Evolutionary conservation across 1,140 invertebrate genomes (phyloP).

Genomic region (Caenorhabditis latens): DNA sequence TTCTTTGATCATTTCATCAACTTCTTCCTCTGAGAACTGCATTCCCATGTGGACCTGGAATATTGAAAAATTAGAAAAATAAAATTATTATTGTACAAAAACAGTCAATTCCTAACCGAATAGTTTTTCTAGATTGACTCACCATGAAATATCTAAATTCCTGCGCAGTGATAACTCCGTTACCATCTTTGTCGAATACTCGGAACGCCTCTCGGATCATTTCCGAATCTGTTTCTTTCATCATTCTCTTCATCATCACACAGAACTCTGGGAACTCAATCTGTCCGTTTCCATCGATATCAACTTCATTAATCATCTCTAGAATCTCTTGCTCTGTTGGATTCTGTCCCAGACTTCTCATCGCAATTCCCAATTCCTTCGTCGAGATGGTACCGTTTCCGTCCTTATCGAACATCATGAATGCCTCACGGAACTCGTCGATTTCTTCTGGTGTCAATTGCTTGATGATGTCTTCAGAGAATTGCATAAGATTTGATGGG

Average conservation of each 20-base stretch:
- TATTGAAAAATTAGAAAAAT: slow-evolving; percentile 87
- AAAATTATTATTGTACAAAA: not conserved
- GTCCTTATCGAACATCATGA: slow-evolving; percentile 97
- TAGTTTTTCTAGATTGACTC: slow-evolving; percentile 18
- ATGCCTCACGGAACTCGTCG: slow-evolving; percentile 95
- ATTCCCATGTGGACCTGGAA: slow-evolving; percentile 99
- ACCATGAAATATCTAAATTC: slow-evolving; percentile 77
- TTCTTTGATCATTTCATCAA: slow-evolving; percentile 97
- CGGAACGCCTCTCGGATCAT: slow-evolving; percentile 78
- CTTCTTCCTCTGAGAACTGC: slow-evolving; percentile 97
- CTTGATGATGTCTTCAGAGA: slow-evolving; percentile 68
- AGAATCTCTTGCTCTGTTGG: slow-evolving; percentile 95
- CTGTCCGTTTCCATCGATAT: slow-evolving; percentile 91
- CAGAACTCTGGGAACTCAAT: slow-evolving; percentile 80
- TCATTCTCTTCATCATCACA: slow-evolving; percentile 78
- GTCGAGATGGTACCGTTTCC: slow-evolving; percentile 99
- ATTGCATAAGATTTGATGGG: slow-evolving; percentile 65
- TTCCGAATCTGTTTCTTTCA: slow-evolving; percentile 75
- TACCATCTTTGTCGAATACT: slow-evolving; percentile 76
- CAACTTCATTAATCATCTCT: slow-evolving; percentile 99
- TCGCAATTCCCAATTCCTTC: slow-evolving; percentile 97
- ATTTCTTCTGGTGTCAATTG: slow-evolving; percentile 69
- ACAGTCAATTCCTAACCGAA: not conserved
- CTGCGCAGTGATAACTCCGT: slow-evolving; percentile 82
- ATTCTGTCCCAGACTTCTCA: slow-evolving; percentile 97